Percentiles rank a stretch among this genome's conserved stretches.
Evolutionary conservation across 2,888 invertebrate genomes (phyloP).

Genomic region (Sinodicranocentrus sp.): DNA sequence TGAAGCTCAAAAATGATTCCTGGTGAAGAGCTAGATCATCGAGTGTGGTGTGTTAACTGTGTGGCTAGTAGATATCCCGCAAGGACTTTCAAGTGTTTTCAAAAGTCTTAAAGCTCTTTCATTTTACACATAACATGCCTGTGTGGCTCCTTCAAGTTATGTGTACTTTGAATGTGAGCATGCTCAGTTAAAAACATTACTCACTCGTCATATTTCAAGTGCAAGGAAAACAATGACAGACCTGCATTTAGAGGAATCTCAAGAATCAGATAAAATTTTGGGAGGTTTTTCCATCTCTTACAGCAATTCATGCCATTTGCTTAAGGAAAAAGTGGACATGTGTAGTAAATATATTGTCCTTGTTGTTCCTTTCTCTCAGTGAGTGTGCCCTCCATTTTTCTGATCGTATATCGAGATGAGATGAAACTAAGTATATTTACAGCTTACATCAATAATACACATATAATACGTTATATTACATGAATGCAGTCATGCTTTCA

Average conservation of each 20-base stretch:
- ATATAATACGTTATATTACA: background rate
- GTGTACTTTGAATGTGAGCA: constrained; percentile 10
- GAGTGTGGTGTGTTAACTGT: constrained; percentile 38
- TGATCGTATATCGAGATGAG: too few relatives aligned
- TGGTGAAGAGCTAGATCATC: constrained; percentile 44
- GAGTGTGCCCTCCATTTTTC: too few relatives aligned
- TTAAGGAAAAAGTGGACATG: background rate
- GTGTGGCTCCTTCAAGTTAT: constrained; percentile 10
- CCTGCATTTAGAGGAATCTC: constrained; percentile 47
- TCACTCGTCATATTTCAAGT: constrained; percentile 62
- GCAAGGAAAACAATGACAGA: constrained; percentile 64
- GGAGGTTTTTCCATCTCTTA: constrained; percentile 52
- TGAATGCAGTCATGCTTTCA: constrained; percentile 23
- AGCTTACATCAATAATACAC: constrained; percentile 27
- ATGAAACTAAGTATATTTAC: background rate
- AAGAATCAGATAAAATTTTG: constrained; percentile 62
- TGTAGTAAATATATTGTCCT: background rate
- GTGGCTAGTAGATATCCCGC: constrained; percentile 35
- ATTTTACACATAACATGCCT: constrained; percentile 42
- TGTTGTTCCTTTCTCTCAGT: background rate
- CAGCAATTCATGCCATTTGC: background rate
- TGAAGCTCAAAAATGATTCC: constrained; percentile 25
- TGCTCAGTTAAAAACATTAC: constrained; percentile 30
- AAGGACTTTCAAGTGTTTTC: constrained; percentile 61
- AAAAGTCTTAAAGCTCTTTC: constrained; percentile 52